Evolutionary conservation across 2,113 vertebrate genomes (phyloP), one percentile per base, ranked within the genome.

Genomic region (Ochotona curzoniae): DNA sequence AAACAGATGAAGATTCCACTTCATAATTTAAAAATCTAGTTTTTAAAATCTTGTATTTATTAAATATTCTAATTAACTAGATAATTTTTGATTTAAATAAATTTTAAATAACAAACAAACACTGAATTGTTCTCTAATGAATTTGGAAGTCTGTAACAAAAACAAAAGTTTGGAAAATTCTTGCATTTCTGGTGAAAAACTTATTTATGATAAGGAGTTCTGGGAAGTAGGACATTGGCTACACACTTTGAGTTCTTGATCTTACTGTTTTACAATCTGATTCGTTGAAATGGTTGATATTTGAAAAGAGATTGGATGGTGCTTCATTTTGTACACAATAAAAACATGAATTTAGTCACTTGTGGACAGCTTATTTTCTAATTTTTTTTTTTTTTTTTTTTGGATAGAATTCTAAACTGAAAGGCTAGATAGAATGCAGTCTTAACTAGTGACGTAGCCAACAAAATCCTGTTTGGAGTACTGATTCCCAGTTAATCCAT

Each of bases 1-100:
- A 85, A 98, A 98, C 1, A 98, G 30, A 98, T 92, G 54, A 71
- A 87, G 90, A 26, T 83, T 90, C 75, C 86, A 93, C 86, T 93
- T 84, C 21, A 60, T 57, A 71, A 95, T 10, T 47, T 78, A 38
- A 90, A 89, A 82, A 79, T 30, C 1, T 54, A 18, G 38, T 70
- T 32, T 93, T 83, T 61, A 63, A 47, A 91, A 57, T 14, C 70
- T 63, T 49, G 51, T 35, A 32, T 28, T 88, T 84, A 81, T 25
- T 32, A 44, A 21, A 64, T 73, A 73, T 47, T 69, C n/a, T 69
- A 69, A 69, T 66, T 54, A 32, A 90, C 32, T 73, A 91, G 35
- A 69, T 38, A 66, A 80, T 78, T 61, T 64, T 86, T 78, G 60
- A 74, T 47, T 64, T 92, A 91, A 91, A 79, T 78, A 83, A 5